Conservation (phyloP, 2,797 vertebrate species). For the Pantherophis alleghaniensis region DNA sequence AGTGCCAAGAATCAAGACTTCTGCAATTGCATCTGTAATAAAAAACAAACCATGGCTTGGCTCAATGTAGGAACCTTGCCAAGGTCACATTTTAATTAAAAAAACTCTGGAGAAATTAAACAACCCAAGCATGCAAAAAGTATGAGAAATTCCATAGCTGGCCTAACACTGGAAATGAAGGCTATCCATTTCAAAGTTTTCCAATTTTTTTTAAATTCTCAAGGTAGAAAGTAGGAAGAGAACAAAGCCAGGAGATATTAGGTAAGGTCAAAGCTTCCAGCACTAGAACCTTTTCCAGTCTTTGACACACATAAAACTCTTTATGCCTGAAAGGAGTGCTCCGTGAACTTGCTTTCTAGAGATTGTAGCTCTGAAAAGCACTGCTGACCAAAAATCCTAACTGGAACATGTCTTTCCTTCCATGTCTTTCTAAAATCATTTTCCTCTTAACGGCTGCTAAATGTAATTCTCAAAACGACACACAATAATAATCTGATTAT, state of each 20-base stretch:
- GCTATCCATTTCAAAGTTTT: background rate
- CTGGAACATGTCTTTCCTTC: background rate
- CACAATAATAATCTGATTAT: background rate
- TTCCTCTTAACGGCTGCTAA: background rate
- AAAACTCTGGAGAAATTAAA: background rate
- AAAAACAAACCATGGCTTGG: background rate
- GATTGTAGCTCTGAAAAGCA: background rate
- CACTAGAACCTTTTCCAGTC: background rate
- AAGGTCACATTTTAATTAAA: background rate
- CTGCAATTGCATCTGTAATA: background rate
- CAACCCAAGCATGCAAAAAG: background rate
- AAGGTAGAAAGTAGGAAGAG: background rate
- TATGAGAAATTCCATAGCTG: background rate
- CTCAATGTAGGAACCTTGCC: background rate
- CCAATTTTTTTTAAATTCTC: background rate
- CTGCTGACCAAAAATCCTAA: background rate
- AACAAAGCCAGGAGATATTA: background rate
- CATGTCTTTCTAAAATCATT: background rate
- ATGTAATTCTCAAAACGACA: background rate
- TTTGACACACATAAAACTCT: background rate
- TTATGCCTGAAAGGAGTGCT: background rate
- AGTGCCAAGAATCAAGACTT: background rate
- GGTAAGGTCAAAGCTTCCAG: background rate
- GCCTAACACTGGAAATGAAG: background rate
- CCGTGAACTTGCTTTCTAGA: background rate